Conservation (phyloP, 2,113 vertebrate species). For the Pedetes capensis region DNA sequence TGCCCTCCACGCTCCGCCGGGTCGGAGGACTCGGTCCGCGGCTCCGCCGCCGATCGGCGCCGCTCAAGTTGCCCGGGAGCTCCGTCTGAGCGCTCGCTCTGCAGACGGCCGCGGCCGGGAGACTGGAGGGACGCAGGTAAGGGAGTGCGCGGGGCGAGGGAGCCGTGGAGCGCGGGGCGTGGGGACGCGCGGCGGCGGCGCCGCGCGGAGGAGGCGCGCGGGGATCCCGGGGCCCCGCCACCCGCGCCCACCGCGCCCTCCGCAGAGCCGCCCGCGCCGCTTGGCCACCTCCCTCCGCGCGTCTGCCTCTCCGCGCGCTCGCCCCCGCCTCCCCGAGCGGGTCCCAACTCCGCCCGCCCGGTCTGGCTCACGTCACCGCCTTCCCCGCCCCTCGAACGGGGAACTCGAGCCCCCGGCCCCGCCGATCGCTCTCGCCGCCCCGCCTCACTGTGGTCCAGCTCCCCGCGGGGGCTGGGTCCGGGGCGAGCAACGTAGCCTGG, state of each 20-base stretch:
- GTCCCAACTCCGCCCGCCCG: conserved; percentile 71
- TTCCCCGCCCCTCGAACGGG: conserved; percentile 70
- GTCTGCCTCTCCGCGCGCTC: conserved; percentile 50
- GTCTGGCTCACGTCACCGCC: conserved; percentile 77
- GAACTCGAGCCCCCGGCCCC: conserved; percentile 39
- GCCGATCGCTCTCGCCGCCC: neutral
- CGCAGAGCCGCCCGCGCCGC: conserved; percentile 59
- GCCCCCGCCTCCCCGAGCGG: conserved; percentile 65
- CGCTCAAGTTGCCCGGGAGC: conserved; percentile 56
- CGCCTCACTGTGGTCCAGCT: neutral
- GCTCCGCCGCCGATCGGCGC: neutral
- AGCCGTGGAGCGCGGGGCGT: conserved; percentile 58
- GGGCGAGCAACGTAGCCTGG: neutral
- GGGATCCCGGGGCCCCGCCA: conserved; percentile 75
- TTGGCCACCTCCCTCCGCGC: conserved; percentile 53
- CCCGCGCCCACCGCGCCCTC: conserved; percentile 75
- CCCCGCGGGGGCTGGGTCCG: neutral
- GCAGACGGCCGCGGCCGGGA: conserved; percentile 60
- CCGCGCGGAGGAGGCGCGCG: conserved; percentile 69
- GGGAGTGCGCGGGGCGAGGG: conserved; percentile 63
- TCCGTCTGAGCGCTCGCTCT: conserved; percentile 67
- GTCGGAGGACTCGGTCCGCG: neutral
- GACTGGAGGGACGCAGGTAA: conserved; percentile 53
- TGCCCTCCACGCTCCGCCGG: neutral
- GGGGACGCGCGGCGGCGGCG: conserved; percentile 67